Base-by-base conservation (phyloP, 2,797 vertebrate genomes). In the Triplophysa yarkandensis region DNA sequence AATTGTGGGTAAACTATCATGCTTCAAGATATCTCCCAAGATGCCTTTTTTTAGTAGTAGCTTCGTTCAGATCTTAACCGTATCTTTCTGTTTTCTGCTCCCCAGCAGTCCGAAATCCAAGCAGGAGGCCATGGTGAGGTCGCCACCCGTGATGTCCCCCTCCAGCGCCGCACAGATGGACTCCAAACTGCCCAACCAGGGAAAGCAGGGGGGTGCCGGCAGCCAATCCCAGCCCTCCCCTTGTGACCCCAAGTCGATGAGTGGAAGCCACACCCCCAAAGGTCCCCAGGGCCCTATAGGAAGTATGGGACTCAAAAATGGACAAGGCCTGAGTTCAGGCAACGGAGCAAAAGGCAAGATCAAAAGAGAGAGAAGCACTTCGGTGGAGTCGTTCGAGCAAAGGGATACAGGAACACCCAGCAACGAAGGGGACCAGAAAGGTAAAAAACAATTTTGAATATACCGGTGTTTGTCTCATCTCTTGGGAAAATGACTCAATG, bases 91-190 rank as follows among this genome's bases (percentile, higher is more conserved):
- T 69, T 72, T 58, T 71, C 41, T 82, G 43, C 85, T 85, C 71
- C 9, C 27, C 83, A 93, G 93, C 91, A 98, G 97, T 94, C 97
- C 97, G 89, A 98, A 98, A 95, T 96, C 96, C 88, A 99, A 99
- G 93, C 95, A 96, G 93, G 97, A 99, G 95, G 95, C 95, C 93
- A 99, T 98, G 96, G 97, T 98, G 89, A 96, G 96, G 86, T 97
- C 98, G 87, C 96, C 98, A 92, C 94, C 98, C 88, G 97, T 98
- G 91, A 98, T 98, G 97, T 99, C 97, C 92, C 98, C 98, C 48
- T 98, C 97, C 89, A 96, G 95, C 89, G 96, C 96, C 82, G 92
- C 95, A 88, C 98, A 98, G 91, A 94, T 98, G 95, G 98, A 99
- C 93, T 95, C 96, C 90, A 99, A 98, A 94, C 95, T 98, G 92